Conservation (phyloP, 2,113 vertebrate genomes). For the Antigone vipio region DNA sequence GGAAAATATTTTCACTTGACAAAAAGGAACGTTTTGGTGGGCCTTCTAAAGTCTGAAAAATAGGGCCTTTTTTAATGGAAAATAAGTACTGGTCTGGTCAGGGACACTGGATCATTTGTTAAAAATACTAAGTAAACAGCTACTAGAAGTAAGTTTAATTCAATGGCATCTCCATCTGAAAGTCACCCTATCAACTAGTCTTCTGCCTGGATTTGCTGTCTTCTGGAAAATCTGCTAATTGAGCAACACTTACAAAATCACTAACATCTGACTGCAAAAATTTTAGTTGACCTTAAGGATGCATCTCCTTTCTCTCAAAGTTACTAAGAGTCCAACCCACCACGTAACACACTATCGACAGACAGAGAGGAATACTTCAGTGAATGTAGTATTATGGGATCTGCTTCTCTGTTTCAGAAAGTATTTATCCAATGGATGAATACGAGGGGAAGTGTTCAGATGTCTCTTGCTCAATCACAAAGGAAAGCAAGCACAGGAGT, state of each 20-base stretch:
- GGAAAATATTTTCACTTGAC: neutral
- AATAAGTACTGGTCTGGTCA: neutral
- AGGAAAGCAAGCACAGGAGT: neutral
- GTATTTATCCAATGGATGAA: neutral
- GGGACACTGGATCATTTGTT: neutral
- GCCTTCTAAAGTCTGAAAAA: neutral
- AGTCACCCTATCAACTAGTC: neutral
- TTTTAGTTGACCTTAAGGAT: neutral
- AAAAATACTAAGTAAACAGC: neutral
- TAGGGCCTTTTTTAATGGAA: neutral
- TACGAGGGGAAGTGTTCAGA: neutral
- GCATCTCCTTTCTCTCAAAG: neutral
- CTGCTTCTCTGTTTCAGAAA: neutral
- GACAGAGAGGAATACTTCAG: neutral
- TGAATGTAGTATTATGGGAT: neutral
- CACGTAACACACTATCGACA: fast-evolving
- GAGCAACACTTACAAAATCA: neutral
- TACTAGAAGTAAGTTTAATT: neutral
- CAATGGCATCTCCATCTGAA: neutral
- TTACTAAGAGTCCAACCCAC: neutral
- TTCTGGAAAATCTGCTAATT: neutral
- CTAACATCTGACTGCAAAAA: neutral
- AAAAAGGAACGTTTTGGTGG: neutral
- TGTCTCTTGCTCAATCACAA: neutral
- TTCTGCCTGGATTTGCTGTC: neutral